Evolutionary conservation across 2,113 vertebrate genomes (phyloP).

Genomic region (Proteles cristata): DNA sequence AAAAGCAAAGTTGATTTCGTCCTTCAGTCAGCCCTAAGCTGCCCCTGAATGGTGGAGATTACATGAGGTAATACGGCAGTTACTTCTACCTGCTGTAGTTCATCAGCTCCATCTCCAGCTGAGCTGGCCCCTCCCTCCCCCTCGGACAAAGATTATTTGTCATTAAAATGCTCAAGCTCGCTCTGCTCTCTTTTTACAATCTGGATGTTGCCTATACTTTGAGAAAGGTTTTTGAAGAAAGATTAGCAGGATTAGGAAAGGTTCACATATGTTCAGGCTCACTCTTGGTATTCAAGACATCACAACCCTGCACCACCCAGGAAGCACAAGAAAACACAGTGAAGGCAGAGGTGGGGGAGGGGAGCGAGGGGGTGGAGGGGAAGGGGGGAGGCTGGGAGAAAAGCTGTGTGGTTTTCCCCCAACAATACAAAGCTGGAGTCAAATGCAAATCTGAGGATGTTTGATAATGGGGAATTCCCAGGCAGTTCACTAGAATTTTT

Average conservation of each 20-base stretch:
- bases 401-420: neutral
- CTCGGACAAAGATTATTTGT: conserved; percentile 86
- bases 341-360: conserved; percentile 20
- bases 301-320: conserved; percentile 92
- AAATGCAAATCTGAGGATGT: neutral
- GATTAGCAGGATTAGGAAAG: conserved; percentile 99
- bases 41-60: conserved; percentile 85
- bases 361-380: neutral
- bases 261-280: conserved; percentile 98
- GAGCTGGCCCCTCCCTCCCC: conserved; percentile 76
- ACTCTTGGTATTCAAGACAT: conserved; percentile 95
- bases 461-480: neutral
- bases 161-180: conserved; percentile 88
- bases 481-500: neutral
- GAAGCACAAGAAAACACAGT: conserved; percentile 81
- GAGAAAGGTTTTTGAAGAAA: conserved; percentile 93
- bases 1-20: conserved; percentile 85
- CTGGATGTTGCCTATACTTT: conserved; percentile 92
- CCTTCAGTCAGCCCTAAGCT: conserved; percentile 85
- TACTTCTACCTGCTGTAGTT: conserved; percentile 87
- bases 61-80: conserved; percentile 85
- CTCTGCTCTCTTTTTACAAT: conserved; percentile 82
- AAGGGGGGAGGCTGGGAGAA: neutral
- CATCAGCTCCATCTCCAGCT: conserved; percentile 86
- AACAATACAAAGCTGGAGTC: conserved; percentile 26